phyloP scores from a whole-genome alignment of 2,888 invertebrate species.

The Eupsilia transversa region DNA sequence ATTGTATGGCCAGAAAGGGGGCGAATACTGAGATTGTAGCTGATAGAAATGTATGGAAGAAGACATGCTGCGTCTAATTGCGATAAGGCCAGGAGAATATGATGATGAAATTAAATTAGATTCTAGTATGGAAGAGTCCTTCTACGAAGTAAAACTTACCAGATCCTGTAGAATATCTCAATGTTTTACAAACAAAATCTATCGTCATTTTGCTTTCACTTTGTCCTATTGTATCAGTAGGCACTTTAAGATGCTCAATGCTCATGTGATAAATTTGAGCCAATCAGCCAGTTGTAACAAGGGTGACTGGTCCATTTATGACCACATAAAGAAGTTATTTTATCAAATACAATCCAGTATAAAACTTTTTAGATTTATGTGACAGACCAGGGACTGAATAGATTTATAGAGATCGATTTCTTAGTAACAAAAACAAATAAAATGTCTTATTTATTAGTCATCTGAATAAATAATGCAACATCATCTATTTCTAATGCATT shows the following conservation, averaged over 20 bases:
- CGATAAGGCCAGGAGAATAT: neutral
- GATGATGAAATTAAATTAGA: neutral
- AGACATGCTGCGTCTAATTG: neutral
- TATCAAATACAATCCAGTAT: neutral
- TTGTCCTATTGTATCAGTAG: neutral
- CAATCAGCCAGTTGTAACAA: neutral
- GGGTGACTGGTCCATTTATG: neutral
- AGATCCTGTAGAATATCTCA: neutral
- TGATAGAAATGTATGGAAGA: neutral
- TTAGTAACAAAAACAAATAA: constrained; percentile 17
- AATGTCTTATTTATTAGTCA: constrained; percentile 43
- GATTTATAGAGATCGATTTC: constrained; percentile 4
- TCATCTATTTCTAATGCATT: constrained; percentile 25
- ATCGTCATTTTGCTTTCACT: neutral
- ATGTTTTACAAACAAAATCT: neutral
- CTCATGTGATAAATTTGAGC: neutral
- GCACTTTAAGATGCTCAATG: neutral
- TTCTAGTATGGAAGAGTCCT: neutral
- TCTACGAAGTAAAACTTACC: neutral
- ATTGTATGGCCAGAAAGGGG: neutral
- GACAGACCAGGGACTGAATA: neutral
- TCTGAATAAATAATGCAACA: constrained; percentile 33
- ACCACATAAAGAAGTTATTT: neutral
- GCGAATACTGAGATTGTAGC: neutral
- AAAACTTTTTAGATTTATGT: constrained; percentile 16